Evolutionary conservation across 92 coral and sea anemone species (phyloP).

Genomic region (Epizoanthus illoricatus): DNA sequence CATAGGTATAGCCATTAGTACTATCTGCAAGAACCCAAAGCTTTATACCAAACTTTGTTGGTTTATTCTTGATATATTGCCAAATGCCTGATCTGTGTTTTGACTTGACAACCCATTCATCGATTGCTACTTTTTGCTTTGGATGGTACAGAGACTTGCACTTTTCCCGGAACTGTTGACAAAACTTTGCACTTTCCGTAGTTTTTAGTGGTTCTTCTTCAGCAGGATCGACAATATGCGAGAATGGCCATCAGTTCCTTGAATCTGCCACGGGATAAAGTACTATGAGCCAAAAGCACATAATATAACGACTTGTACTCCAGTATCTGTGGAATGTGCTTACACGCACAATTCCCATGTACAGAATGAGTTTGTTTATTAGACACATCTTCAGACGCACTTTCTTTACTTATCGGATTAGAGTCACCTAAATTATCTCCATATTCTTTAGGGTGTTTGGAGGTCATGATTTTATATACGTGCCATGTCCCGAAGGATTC

Average conservation of each 20-base stretch:
- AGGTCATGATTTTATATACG: no score
- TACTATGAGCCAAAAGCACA: slow-evolving; percentile 63
- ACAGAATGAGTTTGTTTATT: neutral
- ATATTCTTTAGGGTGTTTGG: no score
- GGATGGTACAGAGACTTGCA: slow-evolving; percentile 62
- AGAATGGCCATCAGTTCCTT: slow-evolving; percentile 31
- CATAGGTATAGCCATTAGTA: no score
- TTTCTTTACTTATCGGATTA: no score
- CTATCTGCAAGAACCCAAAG: no score
- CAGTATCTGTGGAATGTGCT: slow-evolving; percentile 32
- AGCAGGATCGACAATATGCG: slow-evolving; percentile 46
- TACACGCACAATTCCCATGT: slow-evolving; percentile 47
- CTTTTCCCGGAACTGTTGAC: slow-evolving; percentile 37
- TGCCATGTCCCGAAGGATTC: no score
- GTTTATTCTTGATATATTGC: neutral
- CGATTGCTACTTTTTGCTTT: no score
- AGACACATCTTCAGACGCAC: no score
- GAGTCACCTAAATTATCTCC: no score
- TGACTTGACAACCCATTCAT: no score
- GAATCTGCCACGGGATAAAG: slow-evolving; percentile 33
- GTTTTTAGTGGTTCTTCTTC: slow-evolving; percentile 49
- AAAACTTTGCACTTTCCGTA: slow-evolving; percentile 48
- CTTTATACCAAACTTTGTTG: neutral
- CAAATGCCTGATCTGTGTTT: no score
- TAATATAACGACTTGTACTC: slow-evolving; percentile 47